These are phyloP conservation scores for Alsophila aescularia DNA, from an alignment of 2,888 invertebrate species.

Conservation along the genomic window DNA sequence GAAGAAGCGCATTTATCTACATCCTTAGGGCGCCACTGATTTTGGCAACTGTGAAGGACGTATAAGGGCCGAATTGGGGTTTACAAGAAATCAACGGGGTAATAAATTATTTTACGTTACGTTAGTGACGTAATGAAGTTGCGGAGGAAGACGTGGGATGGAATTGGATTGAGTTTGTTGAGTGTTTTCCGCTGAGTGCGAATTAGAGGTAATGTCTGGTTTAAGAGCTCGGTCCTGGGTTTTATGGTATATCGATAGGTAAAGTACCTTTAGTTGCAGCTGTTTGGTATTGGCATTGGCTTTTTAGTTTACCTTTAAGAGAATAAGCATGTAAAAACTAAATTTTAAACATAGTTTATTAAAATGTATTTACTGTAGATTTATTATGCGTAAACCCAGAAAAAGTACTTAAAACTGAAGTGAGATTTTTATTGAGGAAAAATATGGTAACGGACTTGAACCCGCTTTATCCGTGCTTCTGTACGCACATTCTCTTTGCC, in stretches of 20 bases:
- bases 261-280: slow-evolving; percentile 2
- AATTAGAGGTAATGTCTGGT: slow-evolving; percentile 33
- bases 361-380: too few relatives aligned
- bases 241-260: slow-evolving; percentile 24
- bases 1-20: slow-evolving; percentile 78
- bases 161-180: slow-evolving; percentile 37
- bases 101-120: slow-evolving; percentile 65
- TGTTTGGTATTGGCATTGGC: background rate
- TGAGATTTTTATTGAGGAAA: too few relatives aligned
- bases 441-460: too few relatives aligned
- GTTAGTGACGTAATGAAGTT: slow-evolving; percentile 51
- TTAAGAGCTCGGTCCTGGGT: slow-evolving; percentile 24
- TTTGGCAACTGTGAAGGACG: slow-evolving; percentile 62
- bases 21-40: slow-evolving; percentile 78
- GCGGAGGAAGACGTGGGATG: slow-evolving; percentile 40
- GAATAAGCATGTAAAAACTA: too few relatives aligned
- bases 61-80: slow-evolving; percentile 66
- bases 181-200: slow-evolving; percentile 34
- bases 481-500: too few relatives aligned
- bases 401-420: too few relatives aligned
- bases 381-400: too few relatives aligned
- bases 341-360: too few relatives aligned
- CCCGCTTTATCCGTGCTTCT: too few relatives aligned
- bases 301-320: too few relatives aligned
- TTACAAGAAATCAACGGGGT: slow-evolving; percentile 69